Percentiles rank a stretch among this genome's conserved stretches.
phyloP scores from a whole-genome alignment of 2,888 invertebrate genomes.

The Pandemis corylana region DNA sequence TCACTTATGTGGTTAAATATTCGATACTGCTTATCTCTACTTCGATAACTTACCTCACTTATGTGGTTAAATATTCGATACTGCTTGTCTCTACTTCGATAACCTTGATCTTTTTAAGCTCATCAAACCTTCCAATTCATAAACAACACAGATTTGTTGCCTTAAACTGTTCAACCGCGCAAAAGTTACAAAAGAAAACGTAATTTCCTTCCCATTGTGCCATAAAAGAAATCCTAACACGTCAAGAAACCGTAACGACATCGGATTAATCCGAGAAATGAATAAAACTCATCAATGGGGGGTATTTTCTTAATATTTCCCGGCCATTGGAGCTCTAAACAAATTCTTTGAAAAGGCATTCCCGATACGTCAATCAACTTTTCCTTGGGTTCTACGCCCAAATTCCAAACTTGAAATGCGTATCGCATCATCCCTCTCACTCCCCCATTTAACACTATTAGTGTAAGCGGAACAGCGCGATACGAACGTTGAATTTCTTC shows the following conservation, averaged over 20 bases:
- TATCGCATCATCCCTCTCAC: too few species aligned
- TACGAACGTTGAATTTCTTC: too few species aligned
- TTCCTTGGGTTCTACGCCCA: constrained; percentile 26
- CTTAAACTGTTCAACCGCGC: not conserved
- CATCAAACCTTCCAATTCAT: too few species aligned
- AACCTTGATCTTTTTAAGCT: too few species aligned
- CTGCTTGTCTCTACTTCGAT: too few species aligned
- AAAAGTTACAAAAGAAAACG: not conserved
- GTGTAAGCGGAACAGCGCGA: too few species aligned
- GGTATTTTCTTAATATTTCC: constrained; percentile 68
- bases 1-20: too few species aligned
- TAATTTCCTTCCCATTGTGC: constrained; percentile 22
- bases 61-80: too few species aligned
- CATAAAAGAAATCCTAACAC: constrained; percentile 26
- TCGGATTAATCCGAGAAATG: constrained; percentile 56
- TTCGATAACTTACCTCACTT: too few species aligned
- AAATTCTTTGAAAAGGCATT: constrained; percentile 72
- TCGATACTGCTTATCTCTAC: too few species aligned
- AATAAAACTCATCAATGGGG: constrained; percentile 57
- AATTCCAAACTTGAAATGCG: too few species aligned
- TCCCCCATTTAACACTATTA: too few species aligned
- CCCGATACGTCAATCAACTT: constrained; percentile 74
- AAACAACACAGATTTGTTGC: not conserved
- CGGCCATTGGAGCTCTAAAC: constrained; percentile 67
- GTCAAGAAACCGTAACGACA: constrained; percentile 17